Base-by-base conservation (phyloP, 2,113 vertebrate species). In the Nibea albiflora region DNA sequence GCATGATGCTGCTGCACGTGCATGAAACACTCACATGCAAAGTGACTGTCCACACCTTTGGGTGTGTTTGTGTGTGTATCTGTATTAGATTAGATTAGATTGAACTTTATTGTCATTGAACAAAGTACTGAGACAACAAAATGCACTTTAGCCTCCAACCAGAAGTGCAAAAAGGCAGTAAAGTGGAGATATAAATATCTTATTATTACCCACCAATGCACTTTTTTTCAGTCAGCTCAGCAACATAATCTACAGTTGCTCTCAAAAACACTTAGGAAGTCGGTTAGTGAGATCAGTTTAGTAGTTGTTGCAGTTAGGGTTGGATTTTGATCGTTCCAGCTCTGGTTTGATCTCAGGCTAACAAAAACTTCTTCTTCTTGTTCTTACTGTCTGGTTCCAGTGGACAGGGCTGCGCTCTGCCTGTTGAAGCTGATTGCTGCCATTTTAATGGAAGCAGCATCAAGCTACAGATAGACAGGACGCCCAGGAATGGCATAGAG, bases 11-110 rank as follows among this genome's bases (percentile, higher is more conserved):
- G 70, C 61, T 69, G 56, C 76, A 75, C 73, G 58, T 75, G 28
- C 62, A 81, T 44, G 35, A 56, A 81, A 71, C 62, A 75, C 20
- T 78, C 17, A 31, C 20, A 81, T 39, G 20, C 73, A 16, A 42
- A n/a, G 8, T 11, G 22, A 81, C 46, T 54, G 12, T 44, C 35
- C 8, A 9, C 28, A 61, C 58, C 35, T 71, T 35, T 47, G 22
- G 15, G n/a, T 69, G 35, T 35, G 60, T 63, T 44, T 61, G 46
- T 26, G 28, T 24, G 16, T n/a, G 11, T 54, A 54, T 66, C 2
- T 49, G 14, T 50, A 39, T 39, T 39, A 39, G 35, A 39, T 39
- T 39, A 39, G 35, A 39, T 39, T 39, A 39, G 35, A 39, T 2
- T 2, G 8, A 39, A 39, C 35, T 39, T 39, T 35, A 35, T 35